phyloP scores from a whole-genome alignment of 2,113 vertebrate species.

The Noctilio leporinus region DNA sequence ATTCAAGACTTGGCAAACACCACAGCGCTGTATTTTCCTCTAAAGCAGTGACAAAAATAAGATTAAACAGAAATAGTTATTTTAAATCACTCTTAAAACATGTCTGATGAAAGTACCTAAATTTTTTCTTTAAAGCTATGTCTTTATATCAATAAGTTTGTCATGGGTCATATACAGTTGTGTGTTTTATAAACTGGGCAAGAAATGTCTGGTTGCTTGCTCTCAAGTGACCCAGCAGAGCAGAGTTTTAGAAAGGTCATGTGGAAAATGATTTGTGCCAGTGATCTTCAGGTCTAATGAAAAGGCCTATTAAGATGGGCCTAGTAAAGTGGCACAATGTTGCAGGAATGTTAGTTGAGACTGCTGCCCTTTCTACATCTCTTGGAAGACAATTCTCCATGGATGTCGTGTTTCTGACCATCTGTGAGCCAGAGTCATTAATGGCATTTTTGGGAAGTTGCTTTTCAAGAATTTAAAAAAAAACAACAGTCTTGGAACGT shows the following conservation, averaged over 20 bases:
- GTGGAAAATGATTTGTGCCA: neutral
- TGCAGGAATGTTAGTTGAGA: neutral
- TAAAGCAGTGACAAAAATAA: neutral
- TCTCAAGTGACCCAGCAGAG: neutral
- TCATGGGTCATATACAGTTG: neutral
- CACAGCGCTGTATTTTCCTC: neutral
- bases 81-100: neutral
- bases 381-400: neutral
- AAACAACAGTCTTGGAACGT: neutral
- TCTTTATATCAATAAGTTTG: neutral
- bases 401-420: neutral
- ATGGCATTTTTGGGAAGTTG: neutral
- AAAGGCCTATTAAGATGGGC: neutral
- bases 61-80: constrained; percentile 6
- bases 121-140: neutral
- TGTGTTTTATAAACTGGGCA: neutral
- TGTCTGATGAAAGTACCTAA: neutral
- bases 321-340: neutral
- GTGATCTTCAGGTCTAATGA: neutral
- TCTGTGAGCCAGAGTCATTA: neutral
- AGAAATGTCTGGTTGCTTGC: neutral
- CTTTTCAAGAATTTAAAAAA: neutral
- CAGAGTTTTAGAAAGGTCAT: neutral
- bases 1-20: neutral
- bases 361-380: neutral